Evolutionary conservation across 2,888 invertebrate species (phyloP), one percentile per base, ranked within the genome.

Genomic region (Candidula unifasciata): DNA sequence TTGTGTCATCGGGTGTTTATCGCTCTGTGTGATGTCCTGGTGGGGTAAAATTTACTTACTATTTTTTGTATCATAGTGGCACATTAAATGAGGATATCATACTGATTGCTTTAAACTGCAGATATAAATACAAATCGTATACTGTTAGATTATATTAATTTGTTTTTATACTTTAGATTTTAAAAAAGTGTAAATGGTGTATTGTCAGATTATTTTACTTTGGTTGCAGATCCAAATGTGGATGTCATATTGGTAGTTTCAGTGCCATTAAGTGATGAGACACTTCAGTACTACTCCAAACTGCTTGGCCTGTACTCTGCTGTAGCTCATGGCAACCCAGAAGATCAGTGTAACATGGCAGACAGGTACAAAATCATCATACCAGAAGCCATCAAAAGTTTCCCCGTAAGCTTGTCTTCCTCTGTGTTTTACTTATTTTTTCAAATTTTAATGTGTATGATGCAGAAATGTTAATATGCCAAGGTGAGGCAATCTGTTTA

Each of bases 241-340:
- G 93, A 94, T 87, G 93, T 94, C 52, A 93, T 94, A 78, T 94
- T 93, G 85, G 88, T 94, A 21, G 93, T 92, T 0, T 93, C 94
- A 8, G 93, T 94, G 16, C 90, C 93, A 0, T 86, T 94, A 24
- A 93, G 91, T 89, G 93, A 94, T 74, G 94, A 94, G 83, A 92
- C 93, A 33, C 87, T 91, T 30, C 93, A 94, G 89, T 94, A 94
- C 88, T 94, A 94, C 88, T 88, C 91, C 66, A 93, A 93, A 83
- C 90, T 94, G 79, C 88, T 94, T 52, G 92, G 93, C 5, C 89
- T 94, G 21, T 92, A 92, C 83, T 69, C 90, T 13, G 93, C 93
- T 24, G 90, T 94, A 35, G 92, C 92, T 83, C 90, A 90, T 6
- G 92, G 93, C 13, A 89, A 92, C 73, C 92, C 92, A 6, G 93